phyloP scores from a whole-genome alignment of 2,888 invertebrate genomes.

The Acronicta leporina region DNA sequence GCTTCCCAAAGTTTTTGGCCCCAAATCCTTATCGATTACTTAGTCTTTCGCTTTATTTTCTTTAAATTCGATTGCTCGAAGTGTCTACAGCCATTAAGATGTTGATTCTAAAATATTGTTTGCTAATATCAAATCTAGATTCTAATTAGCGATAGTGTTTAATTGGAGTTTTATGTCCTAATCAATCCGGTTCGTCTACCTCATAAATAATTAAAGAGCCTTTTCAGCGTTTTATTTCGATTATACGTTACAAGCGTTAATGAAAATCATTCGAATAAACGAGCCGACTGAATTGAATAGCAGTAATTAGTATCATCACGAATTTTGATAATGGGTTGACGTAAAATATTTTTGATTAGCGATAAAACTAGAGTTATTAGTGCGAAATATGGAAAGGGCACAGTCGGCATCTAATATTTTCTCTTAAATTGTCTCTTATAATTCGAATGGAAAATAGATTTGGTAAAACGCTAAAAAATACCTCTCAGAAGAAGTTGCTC shows the following conservation, averaged over 20 bases:
- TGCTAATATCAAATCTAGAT: too few relatives aligned
- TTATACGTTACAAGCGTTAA: slow-evolving; percentile 44
- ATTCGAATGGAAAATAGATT: too few relatives aligned
- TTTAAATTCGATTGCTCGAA: slow-evolving; percentile 71
- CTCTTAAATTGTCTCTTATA: too few relatives aligned
- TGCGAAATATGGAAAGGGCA: too few relatives aligned
- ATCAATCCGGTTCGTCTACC: slow-evolving; percentile 29
- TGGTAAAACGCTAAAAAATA: too few relatives aligned
- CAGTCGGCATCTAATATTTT: too few relatives aligned
- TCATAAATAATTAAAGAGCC: slow-evolving; percentile 52
- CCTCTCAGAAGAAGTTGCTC: too few relatives aligned
- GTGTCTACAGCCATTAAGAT: slow-evolving; percentile 70
- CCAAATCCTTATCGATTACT: slow-evolving; percentile 76
- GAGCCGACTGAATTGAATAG: slow-evolving; percentile 42
- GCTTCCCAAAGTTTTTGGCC: slow-evolving; percentile 76
- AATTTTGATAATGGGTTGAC: slow-evolving; percentile 30
- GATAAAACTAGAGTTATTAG: neutral
- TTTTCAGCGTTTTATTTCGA: slow-evolving; percentile 45
- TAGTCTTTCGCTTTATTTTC: slow-evolving; percentile 74
- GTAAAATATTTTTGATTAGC: slow-evolving; percentile 26
- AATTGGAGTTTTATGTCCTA: slow-evolving; percentile 26
- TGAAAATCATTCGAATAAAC: slow-evolving; percentile 48
- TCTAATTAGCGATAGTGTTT: slow-evolving; percentile 13
- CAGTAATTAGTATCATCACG: slow-evolving; percentile 39
- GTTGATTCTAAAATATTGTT: slow-evolving; percentile 48